A percentile compares a stretch with the other conserved stretches of the same genome.
Evolutionary conservation across 2,888 invertebrate species (phyloP).

Genomic region (Drosophila setosimentum): DNA sequence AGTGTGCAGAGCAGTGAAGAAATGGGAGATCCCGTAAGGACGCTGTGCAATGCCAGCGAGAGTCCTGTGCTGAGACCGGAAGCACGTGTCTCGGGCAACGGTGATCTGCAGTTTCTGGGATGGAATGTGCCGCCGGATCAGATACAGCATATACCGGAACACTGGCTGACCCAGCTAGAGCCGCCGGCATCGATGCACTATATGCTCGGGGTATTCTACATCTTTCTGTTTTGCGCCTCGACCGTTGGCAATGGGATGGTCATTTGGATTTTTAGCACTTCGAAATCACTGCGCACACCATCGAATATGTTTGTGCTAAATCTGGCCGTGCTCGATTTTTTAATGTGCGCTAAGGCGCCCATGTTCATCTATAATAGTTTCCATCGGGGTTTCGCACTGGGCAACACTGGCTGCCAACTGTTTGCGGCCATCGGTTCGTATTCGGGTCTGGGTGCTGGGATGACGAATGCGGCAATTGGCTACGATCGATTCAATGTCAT

Average conservation of each 20-base stretch:
- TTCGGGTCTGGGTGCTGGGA: slow-evolving; percentile 91
- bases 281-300: slow-evolving; percentile 86
- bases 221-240: slow-evolving; percentile 90
- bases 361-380: slow-evolving; percentile 94
- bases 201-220: slow-evolving; percentile 90
- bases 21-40: slow-evolving; percentile 42
- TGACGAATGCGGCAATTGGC: slow-evolving; percentile 94
- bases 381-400: slow-evolving; percentile 90
- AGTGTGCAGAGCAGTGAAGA: slow-evolving; percentile 5
- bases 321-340: slow-evolving; percentile 92
- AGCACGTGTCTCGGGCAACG: slow-evolving; percentile 64
- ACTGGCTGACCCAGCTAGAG: slow-evolving; percentile 92
- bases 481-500: slow-evolving; percentile 92
- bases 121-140: slow-evolving; percentile 92
- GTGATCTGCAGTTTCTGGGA: slow-evolving; percentile 87
- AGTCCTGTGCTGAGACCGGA: slow-evolving; percentile 68
- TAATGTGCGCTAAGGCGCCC: slow-evolving; percentile 94
- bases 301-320: slow-evolving; percentile 94
- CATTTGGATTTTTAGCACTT: slow-evolving; percentile 87
- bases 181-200: slow-evolving; percentile 93
- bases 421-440: slow-evolving; percentile 91
- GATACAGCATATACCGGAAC: slow-evolving; percentile 90
- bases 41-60: slow-evolving; percentile 74
- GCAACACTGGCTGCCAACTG: slow-evolving; percentile 90
- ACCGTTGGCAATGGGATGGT: slow-evolving; percentile 93